A percentile compares a stretch with the other conserved stretches of the same genome.
phyloP scores from a whole-genome alignment of 2,888 invertebrate genomes.

The Torymus aiolomorphi region DNA sequence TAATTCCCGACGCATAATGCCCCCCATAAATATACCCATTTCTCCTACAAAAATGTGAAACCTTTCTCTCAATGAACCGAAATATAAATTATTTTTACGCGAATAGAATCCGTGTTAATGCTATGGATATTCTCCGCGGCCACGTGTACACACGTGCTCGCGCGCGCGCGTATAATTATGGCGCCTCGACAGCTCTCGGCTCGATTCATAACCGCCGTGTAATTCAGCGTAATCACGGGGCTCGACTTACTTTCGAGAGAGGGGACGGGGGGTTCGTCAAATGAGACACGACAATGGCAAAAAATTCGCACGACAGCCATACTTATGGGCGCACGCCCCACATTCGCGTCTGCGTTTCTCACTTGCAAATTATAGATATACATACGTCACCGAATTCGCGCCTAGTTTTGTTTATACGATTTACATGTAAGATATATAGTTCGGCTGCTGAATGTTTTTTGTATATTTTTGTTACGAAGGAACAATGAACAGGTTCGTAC shows the following conservation, averaged over 20 bases:
- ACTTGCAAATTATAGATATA: too few species aligned
- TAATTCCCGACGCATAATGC: neutral
- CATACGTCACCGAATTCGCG: too few species aligned
- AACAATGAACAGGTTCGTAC: too few species aligned
- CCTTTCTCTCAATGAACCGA: neutral
- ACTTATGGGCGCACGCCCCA: too few species aligned
- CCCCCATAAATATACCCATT: neutral
- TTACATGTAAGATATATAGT: too few species aligned
- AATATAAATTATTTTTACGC: neutral
- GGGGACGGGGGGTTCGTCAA: slow-evolving; percentile 34
- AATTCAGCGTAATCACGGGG: slow-evolving; percentile 7
- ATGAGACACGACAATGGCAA: slow-evolving; percentile 31
- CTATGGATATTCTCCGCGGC: slow-evolving; percentile 2
- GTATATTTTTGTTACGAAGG: too few species aligned
- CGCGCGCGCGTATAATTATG: slow-evolving; percentile 10
- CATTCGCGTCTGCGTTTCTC: too few species aligned
- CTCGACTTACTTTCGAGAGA: slow-evolving; percentile 43
- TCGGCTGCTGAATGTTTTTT: too few species aligned
- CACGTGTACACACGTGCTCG: slow-evolving; percentile 2
- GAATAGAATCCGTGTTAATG: slow-evolving; percentile 23
- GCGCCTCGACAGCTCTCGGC: slow-evolving; percentile 2
- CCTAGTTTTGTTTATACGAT: too few species aligned
- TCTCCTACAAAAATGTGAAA: neutral
- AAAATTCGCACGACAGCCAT: slow-evolving; percentile 21
- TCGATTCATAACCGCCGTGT: slow-evolving; percentile 32